A percentile compares a stretch with the other conserved stretches of the same genome.
These are phyloP conservation scores for Ladona fulva DNA, from an alignment of 1,140 invertebrate species.

Conservation along the genomic window DNA sequence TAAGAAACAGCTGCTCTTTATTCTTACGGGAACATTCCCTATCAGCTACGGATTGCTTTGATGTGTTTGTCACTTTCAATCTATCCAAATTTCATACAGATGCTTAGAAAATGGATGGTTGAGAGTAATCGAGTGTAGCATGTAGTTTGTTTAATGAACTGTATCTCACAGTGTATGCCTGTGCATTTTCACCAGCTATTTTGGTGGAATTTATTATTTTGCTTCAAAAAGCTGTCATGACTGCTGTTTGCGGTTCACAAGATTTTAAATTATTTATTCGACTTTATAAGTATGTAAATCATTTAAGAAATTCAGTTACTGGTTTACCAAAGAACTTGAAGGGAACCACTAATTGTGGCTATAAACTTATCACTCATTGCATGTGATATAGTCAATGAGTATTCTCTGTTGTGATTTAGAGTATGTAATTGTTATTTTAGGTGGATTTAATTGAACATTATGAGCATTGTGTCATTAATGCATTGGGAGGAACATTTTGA, in stretches of 20 bases:
- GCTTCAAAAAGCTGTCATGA: too few relatives aligned
- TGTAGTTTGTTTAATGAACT: neutral
- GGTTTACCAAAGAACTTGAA: too few relatives aligned
- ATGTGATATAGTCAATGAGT: too few relatives aligned
- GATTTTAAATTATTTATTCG: neutral
- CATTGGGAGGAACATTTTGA: too few relatives aligned
- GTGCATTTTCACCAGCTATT: neutral
- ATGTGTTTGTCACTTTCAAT: slow-evolving; percentile 2
- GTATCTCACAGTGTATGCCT: neutral
- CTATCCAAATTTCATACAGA: neutral
- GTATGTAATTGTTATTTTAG: too few relatives aligned
- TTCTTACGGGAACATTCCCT: neutral
- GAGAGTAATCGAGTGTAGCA: neutral
- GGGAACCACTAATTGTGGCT: too few relatives aligned
- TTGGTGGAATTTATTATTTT: neutral
- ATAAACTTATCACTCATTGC: too few relatives aligned
- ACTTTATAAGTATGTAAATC: neutral
- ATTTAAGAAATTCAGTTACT: too few relatives aligned
- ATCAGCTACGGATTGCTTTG: neutral
- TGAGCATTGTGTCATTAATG: too few relatives aligned
- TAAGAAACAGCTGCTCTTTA: neutral
- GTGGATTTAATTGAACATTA: too few relatives aligned
- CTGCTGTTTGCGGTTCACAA: neutral
- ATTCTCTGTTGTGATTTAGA: too few relatives aligned
- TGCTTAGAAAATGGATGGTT: neutral